A percentile compares a stretch with the other conserved stretches of the same genome.
Evolutionary conservation across 1,140 invertebrate species (phyloP).

Genomic region (Drosophila serrata): DNA sequence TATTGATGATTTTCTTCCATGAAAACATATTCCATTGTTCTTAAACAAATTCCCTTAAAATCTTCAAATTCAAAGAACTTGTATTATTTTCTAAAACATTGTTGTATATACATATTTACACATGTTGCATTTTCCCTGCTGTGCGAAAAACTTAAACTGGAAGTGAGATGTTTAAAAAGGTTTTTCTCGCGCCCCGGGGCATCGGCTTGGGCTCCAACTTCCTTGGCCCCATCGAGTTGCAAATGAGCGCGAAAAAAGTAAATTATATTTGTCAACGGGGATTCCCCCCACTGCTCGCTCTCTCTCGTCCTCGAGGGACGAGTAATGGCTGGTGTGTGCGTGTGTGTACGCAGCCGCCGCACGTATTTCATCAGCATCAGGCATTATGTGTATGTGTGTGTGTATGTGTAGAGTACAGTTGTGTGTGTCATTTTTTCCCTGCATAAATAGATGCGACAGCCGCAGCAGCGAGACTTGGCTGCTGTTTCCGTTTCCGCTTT

Average conservation of each 20-base stretch:
- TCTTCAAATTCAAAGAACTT: neutral
- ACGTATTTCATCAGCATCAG: constrained; percentile 74
- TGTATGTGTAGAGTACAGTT: constrained; percentile 8
- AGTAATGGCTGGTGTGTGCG: constrained; percentile 29
- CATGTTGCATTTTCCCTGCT: constrained; percentile 26
- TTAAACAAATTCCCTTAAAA: neutral
- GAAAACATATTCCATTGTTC: neutral
- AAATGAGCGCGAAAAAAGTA: constrained; percentile 78
- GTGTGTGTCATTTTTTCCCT: constrained; percentile 56
- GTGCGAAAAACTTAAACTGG: constrained; percentile 45
- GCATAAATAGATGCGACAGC: constrained; percentile 77
- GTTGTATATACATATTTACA: neutral
- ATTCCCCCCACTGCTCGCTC: constrained; percentile 11
- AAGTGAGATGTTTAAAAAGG: constrained; percentile 60
- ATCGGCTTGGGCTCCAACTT: constrained; percentile 12
- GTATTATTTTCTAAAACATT: neutral
- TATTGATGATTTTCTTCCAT: too few species aligned
- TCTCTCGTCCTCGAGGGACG: constrained; percentile 5
- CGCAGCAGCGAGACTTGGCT: constrained; percentile 52
- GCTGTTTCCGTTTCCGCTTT: constrained; percentile 70
- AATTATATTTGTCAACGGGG: constrained; percentile 78
- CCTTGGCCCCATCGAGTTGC: constrained; percentile 42
- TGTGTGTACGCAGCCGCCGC: constrained; percentile 49
- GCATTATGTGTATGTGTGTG: constrained; percentile 61
- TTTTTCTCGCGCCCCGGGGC: constrained; percentile 61